These are phyloP conservation scores for Leptopilina drosophilae DNA, from an alignment of 2,888 invertebrate species.

Conservation along the genomic window DNA sequence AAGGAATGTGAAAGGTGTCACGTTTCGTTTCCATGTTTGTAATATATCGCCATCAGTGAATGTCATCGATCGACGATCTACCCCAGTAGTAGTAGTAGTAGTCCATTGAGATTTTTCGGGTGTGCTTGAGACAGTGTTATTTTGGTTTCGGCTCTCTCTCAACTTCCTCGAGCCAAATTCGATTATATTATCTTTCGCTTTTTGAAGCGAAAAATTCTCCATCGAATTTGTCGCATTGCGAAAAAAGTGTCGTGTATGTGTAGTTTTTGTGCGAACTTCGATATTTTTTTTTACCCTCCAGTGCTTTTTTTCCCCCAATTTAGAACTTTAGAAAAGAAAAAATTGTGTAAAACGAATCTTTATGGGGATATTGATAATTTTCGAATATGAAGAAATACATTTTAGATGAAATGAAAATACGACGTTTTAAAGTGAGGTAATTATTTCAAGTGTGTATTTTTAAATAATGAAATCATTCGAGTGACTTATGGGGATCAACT, in stretches of 20 bases:
- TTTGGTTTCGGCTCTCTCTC: constrained; percentile 30
- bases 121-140: background rate
- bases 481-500: too few species aligned
- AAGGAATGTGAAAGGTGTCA: constrained; percentile 51
- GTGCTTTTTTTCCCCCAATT: too few species aligned
- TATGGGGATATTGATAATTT: too few species aligned
- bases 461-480: background rate
- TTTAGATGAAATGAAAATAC: too few species aligned
- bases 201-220: constrained; percentile 1
- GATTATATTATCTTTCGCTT: constrained; percentile 39
- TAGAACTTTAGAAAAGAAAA: too few species aligned
- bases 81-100: background rate
- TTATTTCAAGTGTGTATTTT: background rate
- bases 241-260: background rate
- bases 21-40: constrained; percentile 48
- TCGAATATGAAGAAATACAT: too few species aligned
- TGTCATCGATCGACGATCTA: constrained; percentile 37
- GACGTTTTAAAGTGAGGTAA: constrained; percentile 20
- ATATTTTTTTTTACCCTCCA: background rate
- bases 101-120: constrained; percentile 31
- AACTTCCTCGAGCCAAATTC: constrained; percentile 37
- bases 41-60: constrained; percentile 22
- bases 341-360: too few species aligned
- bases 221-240: constrained; percentile 30
- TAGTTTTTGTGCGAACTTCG: background rate